These are phyloP conservation scores for Gastrophysa polygoni DNA, from an alignment of 2,888 invertebrate species.

Conservation along the genomic window DNA sequence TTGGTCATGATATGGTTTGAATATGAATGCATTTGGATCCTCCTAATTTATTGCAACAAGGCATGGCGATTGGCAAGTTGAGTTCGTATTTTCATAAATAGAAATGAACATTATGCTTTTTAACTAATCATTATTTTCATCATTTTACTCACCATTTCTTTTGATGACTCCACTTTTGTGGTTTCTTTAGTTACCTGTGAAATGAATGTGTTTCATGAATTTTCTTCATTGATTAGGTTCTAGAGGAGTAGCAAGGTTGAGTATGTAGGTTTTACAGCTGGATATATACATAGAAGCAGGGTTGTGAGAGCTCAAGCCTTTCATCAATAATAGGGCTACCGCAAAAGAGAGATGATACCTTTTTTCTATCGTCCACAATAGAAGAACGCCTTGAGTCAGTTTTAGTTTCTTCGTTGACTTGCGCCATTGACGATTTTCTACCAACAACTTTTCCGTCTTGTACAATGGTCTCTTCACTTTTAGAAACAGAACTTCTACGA, in stretches of 20 bases:
- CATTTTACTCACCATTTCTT: slow-evolving; percentile 50
- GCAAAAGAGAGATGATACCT: slow-evolving; percentile 40
- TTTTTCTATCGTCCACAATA: slow-evolving; percentile 56
- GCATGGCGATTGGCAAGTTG: no score
- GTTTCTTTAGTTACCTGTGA: slow-evolving; percentile 44
- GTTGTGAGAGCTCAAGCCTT: not conserved
- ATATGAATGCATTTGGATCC: no score
- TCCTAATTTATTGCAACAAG: no score
- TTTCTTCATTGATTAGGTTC: no score
- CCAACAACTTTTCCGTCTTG: slow-evolving; percentile 54
- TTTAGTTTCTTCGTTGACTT: slow-evolving; percentile 58
- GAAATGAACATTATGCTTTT: not conserved
- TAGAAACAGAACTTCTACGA: slow-evolving; percentile 53
- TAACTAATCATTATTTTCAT: not conserved
- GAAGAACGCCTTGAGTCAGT: slow-evolving; percentile 61
- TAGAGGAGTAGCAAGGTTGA: no score
- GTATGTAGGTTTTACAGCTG: no score
- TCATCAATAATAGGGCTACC: not conserved
- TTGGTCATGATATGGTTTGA: no score
- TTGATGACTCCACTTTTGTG: slow-evolving; percentile 50
- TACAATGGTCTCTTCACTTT: slow-evolving; percentile 54
- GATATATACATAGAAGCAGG: no score
- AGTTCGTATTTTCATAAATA: no score
- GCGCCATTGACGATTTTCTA: slow-evolving; percentile 55
- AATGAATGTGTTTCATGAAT: slow-evolving; percentile 17